These are phyloP conservation scores for Papilio machaon DNA, from an alignment of 1,140 invertebrate genomes.

Conservation along the genomic window DNA sequence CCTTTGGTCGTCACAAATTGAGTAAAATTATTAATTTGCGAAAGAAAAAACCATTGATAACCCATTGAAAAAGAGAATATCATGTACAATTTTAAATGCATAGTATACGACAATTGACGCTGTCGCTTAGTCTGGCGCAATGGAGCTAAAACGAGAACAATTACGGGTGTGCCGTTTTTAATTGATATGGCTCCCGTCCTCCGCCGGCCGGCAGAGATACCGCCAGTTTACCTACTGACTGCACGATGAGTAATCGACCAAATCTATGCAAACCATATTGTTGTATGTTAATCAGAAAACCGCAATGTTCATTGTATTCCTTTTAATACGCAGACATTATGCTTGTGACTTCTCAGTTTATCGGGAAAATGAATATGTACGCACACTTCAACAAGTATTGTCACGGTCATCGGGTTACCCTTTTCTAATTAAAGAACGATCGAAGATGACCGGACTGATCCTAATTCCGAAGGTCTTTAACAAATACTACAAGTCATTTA, in stretches of 20 bases:
- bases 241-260: constrained; percentile 14
- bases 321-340: background rate
- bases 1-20: too few relatives aligned
- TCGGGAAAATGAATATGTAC: background rate
- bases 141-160: constrained; percentile 69
- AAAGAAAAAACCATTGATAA: background rate
- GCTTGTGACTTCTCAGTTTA: background rate
- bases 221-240: background rate
- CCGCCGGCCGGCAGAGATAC: constrained; percentile 8
- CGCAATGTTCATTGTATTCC: background rate
- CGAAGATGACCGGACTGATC: too few relatives aligned
- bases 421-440: background rate
- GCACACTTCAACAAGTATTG: background rate
- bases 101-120: constrained; percentile 38
- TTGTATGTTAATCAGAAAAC: constrained; percentile 24
- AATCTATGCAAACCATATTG: background rate
- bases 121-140: constrained; percentile 50
- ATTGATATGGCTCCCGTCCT: constrained; percentile 65
- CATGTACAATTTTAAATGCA: background rate
- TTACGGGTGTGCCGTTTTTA: constrained; percentile 68
- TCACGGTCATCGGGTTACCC: background rate
- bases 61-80: too few relatives aligned
- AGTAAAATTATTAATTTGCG: too few relatives aligned
- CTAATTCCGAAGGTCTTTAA: background rate
- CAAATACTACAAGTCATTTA: background rate